These are phyloP conservation scores for Parnassius orleans DNA, from an alignment of 2,888 invertebrate genomes.

Conservation along the genomic window DNA sequence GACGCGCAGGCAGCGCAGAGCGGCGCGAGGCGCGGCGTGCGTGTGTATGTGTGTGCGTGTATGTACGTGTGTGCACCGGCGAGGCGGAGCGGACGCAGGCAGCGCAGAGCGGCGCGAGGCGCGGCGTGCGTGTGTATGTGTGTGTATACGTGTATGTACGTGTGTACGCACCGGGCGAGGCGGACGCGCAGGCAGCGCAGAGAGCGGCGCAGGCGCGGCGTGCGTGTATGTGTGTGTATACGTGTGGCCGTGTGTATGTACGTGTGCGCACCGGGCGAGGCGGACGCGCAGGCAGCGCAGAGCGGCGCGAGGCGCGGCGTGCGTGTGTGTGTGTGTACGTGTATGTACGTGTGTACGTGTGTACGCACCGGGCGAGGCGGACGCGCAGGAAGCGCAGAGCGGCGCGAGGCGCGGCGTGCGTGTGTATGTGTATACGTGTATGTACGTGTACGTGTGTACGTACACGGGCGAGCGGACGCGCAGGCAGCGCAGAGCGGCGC, in stretches of 20 bases:
- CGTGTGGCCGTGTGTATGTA: fast-evolving
- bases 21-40: not conserved
- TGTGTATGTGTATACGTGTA: too few species aligned
- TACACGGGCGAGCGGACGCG: constrained; percentile 45
- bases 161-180: not conserved
- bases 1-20: constrained; percentile 1
- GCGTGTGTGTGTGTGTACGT: too few species aligned
- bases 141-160: too few species aligned
- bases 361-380: too few species aligned
- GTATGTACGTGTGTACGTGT: too few species aligned
- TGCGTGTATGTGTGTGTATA: not conserved
- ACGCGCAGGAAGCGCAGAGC: not conserved
- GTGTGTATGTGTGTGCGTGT: too few species aligned
- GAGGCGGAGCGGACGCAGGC: too few species aligned
- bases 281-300: not conserved
- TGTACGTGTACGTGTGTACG: too few species aligned
- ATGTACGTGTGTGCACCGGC: too few species aligned
- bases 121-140: too few species aligned
- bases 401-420: constrained; percentile 84
- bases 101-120: too few species aligned
- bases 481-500: too few species aligned
- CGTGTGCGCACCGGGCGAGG: not conserved
- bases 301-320: not conserved
- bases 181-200: not conserved
- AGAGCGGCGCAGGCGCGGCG: not conserved